These are phyloP conservation scores for Noctua fimbriata DNA, from an alignment of 2,888 invertebrate species.

Conservation along the genomic window DNA sequence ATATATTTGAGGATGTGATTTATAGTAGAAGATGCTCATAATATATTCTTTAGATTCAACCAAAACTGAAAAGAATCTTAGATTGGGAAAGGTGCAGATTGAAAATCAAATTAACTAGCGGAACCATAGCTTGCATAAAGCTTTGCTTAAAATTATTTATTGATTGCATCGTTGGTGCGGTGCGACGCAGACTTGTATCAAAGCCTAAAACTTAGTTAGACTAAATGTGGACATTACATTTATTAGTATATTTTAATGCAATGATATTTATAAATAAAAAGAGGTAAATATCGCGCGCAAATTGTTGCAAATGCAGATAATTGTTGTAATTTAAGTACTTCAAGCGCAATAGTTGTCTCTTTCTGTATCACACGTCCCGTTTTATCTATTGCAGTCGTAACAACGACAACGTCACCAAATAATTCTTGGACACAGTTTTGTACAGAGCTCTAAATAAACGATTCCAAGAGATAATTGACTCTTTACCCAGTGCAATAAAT, in stretches of 20 bases:
- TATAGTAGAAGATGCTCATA: constrained; percentile 20
- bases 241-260: neutral
- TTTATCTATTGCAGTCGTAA: too few relatives aligned
- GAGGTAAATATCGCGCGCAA: too few relatives aligned
- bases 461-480: constrained; percentile 44
- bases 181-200: neutral
- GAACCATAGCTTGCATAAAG: neutral
- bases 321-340: too few relatives aligned
- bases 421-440: neutral
- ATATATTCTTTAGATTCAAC: neutral
- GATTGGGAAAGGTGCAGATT: neutral
- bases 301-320: too few relatives aligned
- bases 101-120: too few relatives aligned
- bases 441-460: neutral
- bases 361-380: too few relatives aligned
- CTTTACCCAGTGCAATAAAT: constrained; percentile 73
- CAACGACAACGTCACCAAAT: neutral
- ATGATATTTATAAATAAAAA: too few relatives aligned
- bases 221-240: neutral
- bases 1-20: constrained; percentile 41
- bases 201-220: neutral
- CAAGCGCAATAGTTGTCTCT: too few relatives aligned
- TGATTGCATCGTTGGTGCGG: neutral
- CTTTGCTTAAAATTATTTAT: neutral
- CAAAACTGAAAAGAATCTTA: neutral